These are phyloP conservation scores for Xylocampa areola DNA, from an alignment of 2,888 invertebrate genomes.

Conservation along the genomic window DNA sequence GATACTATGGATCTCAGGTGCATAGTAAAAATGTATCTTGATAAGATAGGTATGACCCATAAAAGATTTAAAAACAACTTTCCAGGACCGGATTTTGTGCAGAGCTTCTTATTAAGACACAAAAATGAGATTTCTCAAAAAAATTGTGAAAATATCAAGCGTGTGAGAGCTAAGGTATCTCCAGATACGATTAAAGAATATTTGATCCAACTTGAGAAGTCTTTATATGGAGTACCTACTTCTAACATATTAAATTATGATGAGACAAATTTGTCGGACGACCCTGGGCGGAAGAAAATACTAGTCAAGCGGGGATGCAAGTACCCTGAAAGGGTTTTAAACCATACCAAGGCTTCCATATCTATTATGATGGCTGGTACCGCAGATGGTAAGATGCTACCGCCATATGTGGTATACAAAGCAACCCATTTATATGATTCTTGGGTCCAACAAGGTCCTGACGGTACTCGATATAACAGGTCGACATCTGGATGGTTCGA, in stretches of 20 bases:
- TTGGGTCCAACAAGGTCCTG: not conserved
- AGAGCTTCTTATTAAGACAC: not conserved
- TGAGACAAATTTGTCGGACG: conserved; percentile 23
- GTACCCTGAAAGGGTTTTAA: conserved; percentile 37
- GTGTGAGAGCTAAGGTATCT: too few relatives aligned
- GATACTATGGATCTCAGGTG: conserved; percentile 43
- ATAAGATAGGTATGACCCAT: conserved; percentile 34
- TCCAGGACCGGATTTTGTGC: conserved; percentile 15
- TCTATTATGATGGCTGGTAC: conserved; percentile 50
- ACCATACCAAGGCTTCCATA: conserved; percentile 31
- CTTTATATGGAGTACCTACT: not conserved
- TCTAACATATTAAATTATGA: conserved; percentile 9
- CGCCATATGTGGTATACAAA: conserved; percentile 54
- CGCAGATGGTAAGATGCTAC: conserved; percentile 44
- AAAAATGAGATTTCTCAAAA: not conserved
- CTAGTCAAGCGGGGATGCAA: conserved; percentile 16
- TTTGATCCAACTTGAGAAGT: too few relatives aligned
- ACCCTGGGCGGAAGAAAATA: conserved; percentile 26
- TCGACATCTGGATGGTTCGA: not conserved
- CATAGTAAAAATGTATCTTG: conserved; percentile 52
- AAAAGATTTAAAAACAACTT: conserved; percentile 54
- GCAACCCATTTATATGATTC: conserved; percentile 2
- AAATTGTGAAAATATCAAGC: too few relatives aligned
- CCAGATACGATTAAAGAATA: too few relatives aligned
- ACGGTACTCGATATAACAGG: not conserved